Percentiles rank a stretch among this genome's conserved stretches.
These are phyloP conservation scores for Zaprionus africanus DNA, from an alignment of 1,140 invertebrate genomes.

Conservation along the genomic window DNA sequence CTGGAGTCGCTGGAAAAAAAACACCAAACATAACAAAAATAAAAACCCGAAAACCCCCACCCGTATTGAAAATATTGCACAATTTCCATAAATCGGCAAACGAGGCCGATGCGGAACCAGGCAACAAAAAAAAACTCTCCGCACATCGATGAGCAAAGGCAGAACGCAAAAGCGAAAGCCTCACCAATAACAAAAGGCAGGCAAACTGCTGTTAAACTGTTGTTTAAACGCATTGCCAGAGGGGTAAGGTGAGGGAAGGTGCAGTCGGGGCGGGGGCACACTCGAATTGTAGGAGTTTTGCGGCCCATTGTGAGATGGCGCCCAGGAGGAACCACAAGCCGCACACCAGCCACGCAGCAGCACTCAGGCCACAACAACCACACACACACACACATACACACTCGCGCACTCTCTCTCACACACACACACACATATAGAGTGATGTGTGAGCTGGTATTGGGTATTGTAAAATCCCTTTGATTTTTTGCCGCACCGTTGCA, in stretches of 20 bases:
- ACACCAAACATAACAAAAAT: neutral
- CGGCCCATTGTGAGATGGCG: conserved; percentile 62
- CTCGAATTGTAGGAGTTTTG: conserved; percentile 47
- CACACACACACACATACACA: conserved; percentile 33
- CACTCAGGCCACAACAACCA: conserved; percentile 54
- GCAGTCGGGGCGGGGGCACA: neutral
- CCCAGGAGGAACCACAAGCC: conserved; percentile 63
- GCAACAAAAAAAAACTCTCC: conserved; percentile 47
- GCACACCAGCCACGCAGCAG: conserved; percentile 46
- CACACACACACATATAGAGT: conserved; percentile 34
- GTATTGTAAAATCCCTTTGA: conserved; percentile 80
- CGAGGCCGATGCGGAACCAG: neutral
- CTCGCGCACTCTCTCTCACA: conserved; percentile 12
- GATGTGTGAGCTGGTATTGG: conserved; percentile 65
- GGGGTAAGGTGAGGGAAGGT: neutral
- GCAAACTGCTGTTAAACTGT: conserved; percentile 81
- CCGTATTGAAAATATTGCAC: conserved; percentile 65
- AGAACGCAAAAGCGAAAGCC: conserved; percentile 65
- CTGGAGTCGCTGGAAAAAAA: neutral
- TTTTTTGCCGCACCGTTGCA: conserved; percentile 79
- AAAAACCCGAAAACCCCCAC: neutral
- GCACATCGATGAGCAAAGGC: conserved; percentile 56
- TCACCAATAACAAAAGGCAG: conserved; percentile 78
- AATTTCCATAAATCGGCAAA: conserved; percentile 74
- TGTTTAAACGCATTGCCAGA: conserved; percentile 76